Evolutionary conservation across 2,797 vertebrate species (phyloP).

Genomic region (Melanotaenia pygmaea): DNA sequence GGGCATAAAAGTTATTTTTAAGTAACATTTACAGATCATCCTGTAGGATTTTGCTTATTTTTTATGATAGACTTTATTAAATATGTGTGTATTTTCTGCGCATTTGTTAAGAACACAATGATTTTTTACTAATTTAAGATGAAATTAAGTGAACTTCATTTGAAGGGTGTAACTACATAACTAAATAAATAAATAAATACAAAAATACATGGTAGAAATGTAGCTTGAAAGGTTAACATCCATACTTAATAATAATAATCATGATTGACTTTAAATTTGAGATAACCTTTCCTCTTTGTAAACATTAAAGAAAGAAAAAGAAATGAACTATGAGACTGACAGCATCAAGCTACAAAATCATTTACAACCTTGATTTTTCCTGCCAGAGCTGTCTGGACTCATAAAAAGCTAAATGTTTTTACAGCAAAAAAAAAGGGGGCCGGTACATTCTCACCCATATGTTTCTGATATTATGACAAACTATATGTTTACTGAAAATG

Average conservation of each 20-base stretch:
- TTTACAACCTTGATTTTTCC: conserved; percentile 7
- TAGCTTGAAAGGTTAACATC: background rate
- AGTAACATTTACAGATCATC: too few species aligned
- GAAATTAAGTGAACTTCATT: background rate
- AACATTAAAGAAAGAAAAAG: background rate
- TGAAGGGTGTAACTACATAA: background rate
- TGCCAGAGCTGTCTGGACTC: conserved; percentile 22
- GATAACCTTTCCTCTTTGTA: conserved; percentile 7
- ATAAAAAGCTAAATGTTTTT: conserved; percentile 32
- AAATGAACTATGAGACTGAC: conserved; percentile 1
- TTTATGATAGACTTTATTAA: too few species aligned
- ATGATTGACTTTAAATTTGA: background rate
- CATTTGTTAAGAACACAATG: too few species aligned
- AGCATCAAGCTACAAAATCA: conserved; percentile 8
- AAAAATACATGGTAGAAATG: background rate
- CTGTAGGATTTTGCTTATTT: too few species aligned
- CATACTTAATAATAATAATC: background rate
- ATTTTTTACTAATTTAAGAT: too few species aligned
- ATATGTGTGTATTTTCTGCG: too few species aligned
- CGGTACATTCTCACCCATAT: conserved; percentile 22
- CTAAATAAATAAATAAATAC: too few species aligned
- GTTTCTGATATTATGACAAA: conserved; percentile 40
- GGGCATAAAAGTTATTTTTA: too few species aligned
- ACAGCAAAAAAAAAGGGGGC: background rate
- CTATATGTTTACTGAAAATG: conserved; percentile 38